phyloP scores from a whole-genome alignment of 2,113 vertebrate species.

The Neoarius graeffei region DNA sequence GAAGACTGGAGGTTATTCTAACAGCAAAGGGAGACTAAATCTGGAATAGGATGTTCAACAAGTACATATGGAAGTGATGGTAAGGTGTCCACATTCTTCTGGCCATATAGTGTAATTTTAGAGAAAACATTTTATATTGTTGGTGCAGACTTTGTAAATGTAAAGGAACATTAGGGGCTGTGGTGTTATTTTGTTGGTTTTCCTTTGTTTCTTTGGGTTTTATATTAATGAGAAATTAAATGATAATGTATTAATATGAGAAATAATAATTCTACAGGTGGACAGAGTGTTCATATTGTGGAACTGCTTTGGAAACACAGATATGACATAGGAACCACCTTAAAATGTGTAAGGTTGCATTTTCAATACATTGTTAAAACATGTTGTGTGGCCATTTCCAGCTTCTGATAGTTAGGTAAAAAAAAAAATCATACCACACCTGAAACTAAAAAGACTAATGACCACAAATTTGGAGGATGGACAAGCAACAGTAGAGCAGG shows the following conservation, averaged over 20 bases:
- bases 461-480: neutral
- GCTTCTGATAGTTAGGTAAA: neutral
- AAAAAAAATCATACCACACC: neutral
- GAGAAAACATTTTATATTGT: neutral
- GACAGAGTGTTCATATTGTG: neutral
- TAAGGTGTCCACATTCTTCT: no score
- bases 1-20: no score
- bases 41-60: no score
- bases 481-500: neutral
- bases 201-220: neutral
- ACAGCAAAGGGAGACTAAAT: no score
- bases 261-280: neutral
- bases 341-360: neutral
- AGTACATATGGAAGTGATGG: no score
- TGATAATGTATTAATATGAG: neutral
- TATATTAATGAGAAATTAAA: neutral
- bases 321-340: neutral
- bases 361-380: neutral
- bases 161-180: neutral
- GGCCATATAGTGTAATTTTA: neutral
- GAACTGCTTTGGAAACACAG: neutral
- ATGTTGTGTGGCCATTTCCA: neutral
- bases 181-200: neutral
- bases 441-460: neutral
- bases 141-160: neutral